These are phyloP conservation scores for Thermophis baileyi DNA, from an alignment of 2,113 vertebrate species.

Conservation along the genomic window DNA sequence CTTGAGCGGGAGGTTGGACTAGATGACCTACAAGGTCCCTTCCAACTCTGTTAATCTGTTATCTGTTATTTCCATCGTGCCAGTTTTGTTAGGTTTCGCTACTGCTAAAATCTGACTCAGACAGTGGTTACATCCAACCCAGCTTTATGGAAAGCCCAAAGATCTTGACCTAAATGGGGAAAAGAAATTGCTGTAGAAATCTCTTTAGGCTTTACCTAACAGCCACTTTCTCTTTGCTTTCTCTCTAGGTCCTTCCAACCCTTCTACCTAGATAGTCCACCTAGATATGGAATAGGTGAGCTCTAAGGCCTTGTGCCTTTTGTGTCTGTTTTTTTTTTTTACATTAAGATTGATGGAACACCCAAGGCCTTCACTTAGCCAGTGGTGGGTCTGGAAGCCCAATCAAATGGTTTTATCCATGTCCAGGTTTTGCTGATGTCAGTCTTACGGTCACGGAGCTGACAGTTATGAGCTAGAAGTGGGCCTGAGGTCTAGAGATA, in stretches of 20 bases:
- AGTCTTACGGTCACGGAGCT: conserved; percentile 15
- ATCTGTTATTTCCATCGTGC: too few relatives aligned
- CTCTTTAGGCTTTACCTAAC: not conserved
- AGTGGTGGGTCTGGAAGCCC: conserved; percentile 3
- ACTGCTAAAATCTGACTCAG: too few relatives aligned
- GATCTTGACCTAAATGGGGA: not conserved
- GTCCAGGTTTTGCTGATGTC: conserved; percentile 26
- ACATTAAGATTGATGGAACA: conserved; percentile 39
- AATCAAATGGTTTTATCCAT: conserved; percentile 30
- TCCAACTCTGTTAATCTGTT: too few relatives aligned
- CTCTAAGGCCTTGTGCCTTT: conserved; percentile 38
- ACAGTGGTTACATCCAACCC: not conserved
- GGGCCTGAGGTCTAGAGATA: not conserved
- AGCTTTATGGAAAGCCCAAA: not conserved
- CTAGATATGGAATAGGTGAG: conserved; percentile 21
- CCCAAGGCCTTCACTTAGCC: not conserved
- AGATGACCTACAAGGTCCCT: too few relatives aligned
- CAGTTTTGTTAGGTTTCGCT: too few relatives aligned
- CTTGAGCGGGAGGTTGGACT: too few relatives aligned
- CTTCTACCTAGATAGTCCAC: not conserved
- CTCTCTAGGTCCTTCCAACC: not conserved
- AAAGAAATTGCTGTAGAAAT: not conserved
- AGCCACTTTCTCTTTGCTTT: too few relatives aligned
- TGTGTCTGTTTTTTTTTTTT: not conserved
- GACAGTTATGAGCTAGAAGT: conserved; percentile 25